Evolutionary conservation across 37 sponge, comb jelly and placozoan species (phyloP).

Genomic region (Ephydatia muelleri): DNA sequence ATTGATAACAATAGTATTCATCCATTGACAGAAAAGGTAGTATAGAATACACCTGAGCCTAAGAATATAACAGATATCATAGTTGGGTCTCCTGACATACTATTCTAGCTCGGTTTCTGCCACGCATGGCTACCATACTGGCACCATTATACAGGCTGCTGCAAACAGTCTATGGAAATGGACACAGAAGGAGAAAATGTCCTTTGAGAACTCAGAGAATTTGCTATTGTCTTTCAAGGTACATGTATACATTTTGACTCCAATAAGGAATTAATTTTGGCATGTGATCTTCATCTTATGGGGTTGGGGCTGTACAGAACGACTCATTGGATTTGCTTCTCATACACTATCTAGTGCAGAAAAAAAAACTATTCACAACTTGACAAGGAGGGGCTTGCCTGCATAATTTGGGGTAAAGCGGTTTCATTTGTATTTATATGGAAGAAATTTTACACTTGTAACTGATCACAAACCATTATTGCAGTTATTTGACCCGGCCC

Average conservation of each 20-base stretch:
- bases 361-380: constrained; percentile 37
- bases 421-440: background rate
- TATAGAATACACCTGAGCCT: too few relatives aligned
- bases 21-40: too few relatives aligned
- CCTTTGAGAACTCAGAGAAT: too few relatives aligned
- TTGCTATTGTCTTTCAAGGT: too few relatives aligned
- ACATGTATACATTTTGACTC: constrained; percentile 44
- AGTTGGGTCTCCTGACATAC: too few relatives aligned
- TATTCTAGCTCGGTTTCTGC: too few relatives aligned
- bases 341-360: constrained; percentile 26
- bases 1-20: background rate
- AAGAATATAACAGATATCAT: too few relatives aligned
- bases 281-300: constrained; percentile 37
- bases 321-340: constrained; percentile 37
- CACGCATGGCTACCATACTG: too few relatives aligned
- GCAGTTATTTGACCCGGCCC: background rate
- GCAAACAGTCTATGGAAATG: too few relatives aligned
- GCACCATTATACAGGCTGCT: too few relatives aligned
- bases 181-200: too few relatives aligned
- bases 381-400: constrained; percentile 36
- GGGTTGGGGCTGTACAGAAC: constrained; percentile 27
- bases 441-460: background rate
- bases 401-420: background rate
- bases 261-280: background rate
- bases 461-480: background rate